Evolutionary conservation across 2,888 invertebrate species (phyloP).

Genomic region (Cantharis lateralis): DNA sequence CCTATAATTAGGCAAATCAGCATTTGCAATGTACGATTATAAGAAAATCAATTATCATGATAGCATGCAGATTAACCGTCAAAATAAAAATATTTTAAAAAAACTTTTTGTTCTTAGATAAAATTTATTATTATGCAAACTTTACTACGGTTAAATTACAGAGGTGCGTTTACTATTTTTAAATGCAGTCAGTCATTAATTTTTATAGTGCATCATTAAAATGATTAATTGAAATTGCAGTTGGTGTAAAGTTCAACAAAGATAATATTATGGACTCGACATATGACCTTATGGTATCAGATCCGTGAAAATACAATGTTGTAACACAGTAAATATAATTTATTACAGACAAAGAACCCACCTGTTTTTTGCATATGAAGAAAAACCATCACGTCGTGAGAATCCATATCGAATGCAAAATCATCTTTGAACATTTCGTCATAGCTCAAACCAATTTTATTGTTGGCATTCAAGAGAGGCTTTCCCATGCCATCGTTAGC

Average conservation of each 20-base stretch:
- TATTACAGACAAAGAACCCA: slow-evolving; percentile 31
- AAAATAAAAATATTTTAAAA: too few relatives aligned
- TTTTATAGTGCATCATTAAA: background rate
- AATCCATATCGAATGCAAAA: slow-evolving; percentile 87
- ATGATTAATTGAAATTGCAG: background rate
- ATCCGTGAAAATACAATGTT: background rate
- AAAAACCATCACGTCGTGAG: slow-evolving; percentile 96
- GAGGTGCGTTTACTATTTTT: background rate
- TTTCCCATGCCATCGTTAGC: slow-evolving; percentile 59
- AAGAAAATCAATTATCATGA: background rate
- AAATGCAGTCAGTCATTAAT: background rate
- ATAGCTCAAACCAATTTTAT: slow-evolving; percentile 76
- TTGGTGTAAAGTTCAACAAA: background rate
- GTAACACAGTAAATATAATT: background rate
- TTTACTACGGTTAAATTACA: background rate
- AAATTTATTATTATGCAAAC: background rate
- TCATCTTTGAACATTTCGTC: slow-evolving; percentile 86
- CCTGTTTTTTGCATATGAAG: slow-evolving; percentile 98
- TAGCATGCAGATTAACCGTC: background rate
- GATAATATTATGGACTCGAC: background rate
- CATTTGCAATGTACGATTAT: background rate
- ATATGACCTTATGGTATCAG: background rate
- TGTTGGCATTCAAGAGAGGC: slow-evolving; percentile 49
- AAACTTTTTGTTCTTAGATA: too few relatives aligned
- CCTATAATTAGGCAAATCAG: background rate